Percentiles rank a stretch among this genome's conserved stretches.
Conservation (phyloP, 2,797 vertebrate genomes). For the Oreochromis mossambicus region DNA sequence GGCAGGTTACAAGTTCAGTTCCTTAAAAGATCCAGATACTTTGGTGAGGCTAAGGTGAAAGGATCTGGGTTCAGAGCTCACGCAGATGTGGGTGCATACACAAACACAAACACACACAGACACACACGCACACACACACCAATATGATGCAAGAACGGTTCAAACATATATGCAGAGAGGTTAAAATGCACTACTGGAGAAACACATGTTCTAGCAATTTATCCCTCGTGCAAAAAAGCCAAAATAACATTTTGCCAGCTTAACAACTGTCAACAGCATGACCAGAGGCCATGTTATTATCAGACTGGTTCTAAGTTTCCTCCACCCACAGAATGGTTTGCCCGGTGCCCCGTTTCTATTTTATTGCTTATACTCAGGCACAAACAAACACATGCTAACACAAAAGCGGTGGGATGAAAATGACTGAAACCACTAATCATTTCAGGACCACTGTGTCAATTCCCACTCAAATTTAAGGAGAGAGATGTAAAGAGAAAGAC, state of each 20-base stretch:
- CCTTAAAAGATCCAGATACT: constrained; percentile 6
- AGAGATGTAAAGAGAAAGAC: neutral
- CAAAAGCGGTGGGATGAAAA: constrained; percentile 53
- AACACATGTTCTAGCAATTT: constrained; percentile 41
- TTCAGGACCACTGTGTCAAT: constrained; percentile 53
- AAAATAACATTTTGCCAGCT: constrained; percentile 52
- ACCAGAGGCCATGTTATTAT: constrained; percentile 59
- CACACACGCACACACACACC: neutral
- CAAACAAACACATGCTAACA: constrained; percentile 57
- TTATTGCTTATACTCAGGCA: constrained; percentile 43
- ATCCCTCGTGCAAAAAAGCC: constrained; percentile 42
- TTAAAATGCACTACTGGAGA: constrained; percentile 1
- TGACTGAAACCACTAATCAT: constrained; percentile 56
- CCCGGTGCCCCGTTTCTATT: constrained; percentile 46
- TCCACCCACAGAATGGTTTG: constrained; percentile 61
- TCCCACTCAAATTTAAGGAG: constrained; percentile 17
- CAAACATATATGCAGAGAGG: neutral
- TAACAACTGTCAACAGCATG: constrained; percentile 59
- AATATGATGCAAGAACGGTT: neutral
- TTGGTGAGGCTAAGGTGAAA: constrained; percentile 28
- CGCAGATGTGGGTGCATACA: neutral
- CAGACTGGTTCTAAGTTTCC: constrained; percentile 51
- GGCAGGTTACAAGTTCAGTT: constrained; percentile 31
- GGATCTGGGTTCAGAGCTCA: constrained; percentile 28
- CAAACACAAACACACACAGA: neutral